A percentile compares a stretch with the other conserved stretches of the same genome.
Evolutionary conservation across 2,888 invertebrate species (phyloP).

Genomic region (Habroteleia sp.): DNA sequence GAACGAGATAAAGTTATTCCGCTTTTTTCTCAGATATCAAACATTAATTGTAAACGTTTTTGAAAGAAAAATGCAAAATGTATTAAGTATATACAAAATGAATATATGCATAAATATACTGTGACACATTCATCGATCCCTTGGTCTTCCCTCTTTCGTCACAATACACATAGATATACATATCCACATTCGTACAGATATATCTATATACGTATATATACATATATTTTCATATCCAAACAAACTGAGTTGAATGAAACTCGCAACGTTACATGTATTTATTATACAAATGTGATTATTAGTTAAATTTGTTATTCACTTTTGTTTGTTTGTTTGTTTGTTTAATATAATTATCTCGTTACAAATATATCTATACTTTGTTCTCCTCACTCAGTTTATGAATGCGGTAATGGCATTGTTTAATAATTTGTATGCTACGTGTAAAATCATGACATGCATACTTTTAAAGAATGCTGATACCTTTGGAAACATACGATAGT

Average conservation of each 20-base stretch:
- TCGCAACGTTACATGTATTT: slow-evolving; percentile 6
- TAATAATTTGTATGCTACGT: neutral
- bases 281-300: slow-evolving; percentile 27
- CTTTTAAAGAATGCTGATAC: neutral
- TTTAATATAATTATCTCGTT: neutral
- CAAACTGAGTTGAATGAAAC: slow-evolving; percentile 31
- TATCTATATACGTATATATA: slow-evolving; percentile 27
- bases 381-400: slow-evolving; percentile 41
- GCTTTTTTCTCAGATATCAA: slow-evolving; percentile 14
- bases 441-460: neutral
- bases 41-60: slow-evolving; percentile 16
- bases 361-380: slow-evolving; percentile 37
- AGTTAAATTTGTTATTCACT: slow-evolving; percentile 1
- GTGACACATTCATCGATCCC: neutral
- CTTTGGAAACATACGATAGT: neutral
- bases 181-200: slow-evolving; percentile 12
- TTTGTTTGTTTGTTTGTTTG: too few relatives aligned
- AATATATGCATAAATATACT: slow-evolving; percentile 34
- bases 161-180: slow-evolving; percentile 15
- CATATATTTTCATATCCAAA: slow-evolving; percentile 39
- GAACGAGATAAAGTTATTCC: neutral
- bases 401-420: slow-evolving; percentile 29
- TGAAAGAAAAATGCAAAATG: slow-evolving; percentile 31
- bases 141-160: neutral
- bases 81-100: slow-evolving; percentile 49